These are phyloP conservation scores for Sebastes umbrosus DNA, from an alignment of 2,797 vertebrate genomes.

Conservation along the genomic window DNA sequence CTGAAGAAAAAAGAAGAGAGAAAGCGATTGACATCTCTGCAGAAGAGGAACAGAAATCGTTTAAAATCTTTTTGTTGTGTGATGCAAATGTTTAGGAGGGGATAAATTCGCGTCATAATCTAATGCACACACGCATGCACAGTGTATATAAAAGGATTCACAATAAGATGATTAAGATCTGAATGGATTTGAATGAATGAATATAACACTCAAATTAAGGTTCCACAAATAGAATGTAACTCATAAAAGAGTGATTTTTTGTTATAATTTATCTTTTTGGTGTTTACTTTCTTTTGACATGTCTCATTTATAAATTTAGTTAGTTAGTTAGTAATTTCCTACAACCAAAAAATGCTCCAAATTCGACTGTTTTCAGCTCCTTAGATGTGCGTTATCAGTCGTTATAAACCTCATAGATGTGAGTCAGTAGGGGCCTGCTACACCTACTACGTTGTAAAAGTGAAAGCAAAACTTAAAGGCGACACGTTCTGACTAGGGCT, in stretches of 20 bases:
- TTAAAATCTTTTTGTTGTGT: conserved; percentile 14
- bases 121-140: not conserved
- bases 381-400: too few relatives aligned
- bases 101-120: conserved; percentile 4
- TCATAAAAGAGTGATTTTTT: not conserved
- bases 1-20: not conserved
- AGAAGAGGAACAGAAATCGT: not conserved
- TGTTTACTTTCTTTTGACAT: not conserved
- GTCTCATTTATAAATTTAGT: not conserved
- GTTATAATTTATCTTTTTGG: not conserved
- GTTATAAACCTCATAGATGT: too few relatives aligned
- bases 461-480: too few relatives aligned
- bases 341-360: not conserved
- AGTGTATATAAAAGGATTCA: not conserved
- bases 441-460: too few relatives aligned
- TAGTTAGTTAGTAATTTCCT: not conserved
- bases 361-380: too few relatives aligned
- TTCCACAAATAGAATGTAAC: conserved; percentile 13
- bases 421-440: too few relatives aligned
- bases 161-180: conserved; percentile 45
- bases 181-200: conserved; percentile 43
- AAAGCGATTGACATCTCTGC: conserved; percentile 16
- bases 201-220: conserved; percentile 5
- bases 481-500: too few relatives aligned
- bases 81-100: conserved; percentile 23